These are phyloP conservation scores for Drosophila cardini DNA, from an alignment of 1,140 invertebrate species.

Conservation along the genomic window DNA sequence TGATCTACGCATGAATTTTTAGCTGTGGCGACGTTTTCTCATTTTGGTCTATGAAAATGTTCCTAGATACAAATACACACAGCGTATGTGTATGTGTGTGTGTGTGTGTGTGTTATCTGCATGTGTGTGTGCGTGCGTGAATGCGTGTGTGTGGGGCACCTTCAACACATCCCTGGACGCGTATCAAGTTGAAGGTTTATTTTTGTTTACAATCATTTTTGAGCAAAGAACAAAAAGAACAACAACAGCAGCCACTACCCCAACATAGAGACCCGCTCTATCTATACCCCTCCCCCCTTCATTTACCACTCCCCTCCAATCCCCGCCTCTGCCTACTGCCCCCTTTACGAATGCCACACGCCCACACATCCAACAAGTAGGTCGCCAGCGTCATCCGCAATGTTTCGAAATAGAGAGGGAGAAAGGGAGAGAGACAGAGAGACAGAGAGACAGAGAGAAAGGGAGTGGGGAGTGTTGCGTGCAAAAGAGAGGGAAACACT, in stretches of 20 bases:
- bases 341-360: constrained; percentile 22
- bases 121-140: constrained; percentile 19
- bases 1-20: constrained; percentile 31
- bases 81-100: background rate
- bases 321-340: background rate
- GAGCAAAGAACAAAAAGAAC: constrained; percentile 49
- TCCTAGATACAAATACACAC: background rate
- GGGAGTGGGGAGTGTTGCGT: too few species aligned
- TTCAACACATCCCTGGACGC: constrained; percentile 83
- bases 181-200: constrained; percentile 85
- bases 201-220: constrained; percentile 82
- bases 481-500: constrained; percentile 2
- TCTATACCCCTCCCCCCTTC: background rate
- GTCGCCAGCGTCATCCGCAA: constrained; percentile 62
- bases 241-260: constrained; percentile 44
- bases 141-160: constrained; percentile 56
- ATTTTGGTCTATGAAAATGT: constrained; percentile 11
- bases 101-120: constrained; percentile 33
- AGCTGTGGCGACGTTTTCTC: background rate
- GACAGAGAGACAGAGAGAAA: background rate
- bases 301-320: background rate
- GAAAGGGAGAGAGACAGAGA: constrained; percentile 29
- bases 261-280: constrained; percentile 7
- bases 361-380: constrained; percentile 76
- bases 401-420: constrained; percentile 71